Evolutionary conservation across 2,888 invertebrate genomes (phyloP), one percentile per base, ranked within the genome.

Genomic region (Buathra laborator): DNA sequence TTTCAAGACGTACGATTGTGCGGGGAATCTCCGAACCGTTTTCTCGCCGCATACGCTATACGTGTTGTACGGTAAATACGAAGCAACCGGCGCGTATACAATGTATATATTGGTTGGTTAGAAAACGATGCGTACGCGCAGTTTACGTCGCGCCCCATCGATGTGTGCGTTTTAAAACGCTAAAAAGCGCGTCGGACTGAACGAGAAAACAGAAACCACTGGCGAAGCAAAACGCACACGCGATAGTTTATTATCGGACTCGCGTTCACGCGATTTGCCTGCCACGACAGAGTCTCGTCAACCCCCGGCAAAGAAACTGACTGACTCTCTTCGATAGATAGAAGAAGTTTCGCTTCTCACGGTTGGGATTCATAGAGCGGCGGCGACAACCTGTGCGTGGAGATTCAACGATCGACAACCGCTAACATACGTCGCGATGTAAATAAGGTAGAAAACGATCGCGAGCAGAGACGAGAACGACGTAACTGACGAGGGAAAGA

Each of bases 1-100:
- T 81, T 78, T 70, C 72, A 81, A 84, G 84, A 84, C 84, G 78
- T 44, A 84, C 84, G 84, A 81, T 75, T 66, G 70, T 78, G 29
- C 74, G 62, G 53, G 62, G 53, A 43, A 84, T 81, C 74, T 12
- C 64, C 48, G 46, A 46, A 78, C 71, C 84, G 72, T 84, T 62
- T 62, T 84, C 84, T 68, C 62, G 64, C 81, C 51, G 48, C 29
- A 56, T 56, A 56, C 16, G n/a, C 48, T 37, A 56, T 56, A 44
- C 48, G 56, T 51, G 37, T 6, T 53, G 70, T 48, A 74, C 81
- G 74, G 81, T 81, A 78, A 84, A 84, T 74, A 84, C 68, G 29
- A 16, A 59, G 43, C 66, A 70, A 37, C 53, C 24, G 37, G 56
- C 44, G 56, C 44, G 56, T 44, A 6, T 12, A 66, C 66, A 48